Percentiles rank a stretch among this genome's conserved stretches.
Evolutionary conservation across 2,888 invertebrate genomes (phyloP).

Genomic region (Chymomyza amoena): DNA sequence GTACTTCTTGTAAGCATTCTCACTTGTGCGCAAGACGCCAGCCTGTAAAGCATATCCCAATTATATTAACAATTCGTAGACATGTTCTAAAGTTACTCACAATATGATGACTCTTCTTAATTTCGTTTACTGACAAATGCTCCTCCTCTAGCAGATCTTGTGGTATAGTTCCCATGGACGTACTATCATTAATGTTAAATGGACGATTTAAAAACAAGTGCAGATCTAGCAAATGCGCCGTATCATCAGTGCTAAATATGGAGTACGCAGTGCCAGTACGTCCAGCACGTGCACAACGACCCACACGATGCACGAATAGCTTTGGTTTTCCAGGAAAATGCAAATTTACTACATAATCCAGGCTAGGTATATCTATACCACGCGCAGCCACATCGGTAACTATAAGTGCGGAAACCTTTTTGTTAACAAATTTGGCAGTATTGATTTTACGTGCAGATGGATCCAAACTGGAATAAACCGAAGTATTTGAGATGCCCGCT

Average conservation of each 20-base stretch:
- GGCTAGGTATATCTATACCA: conserved; percentile 96
- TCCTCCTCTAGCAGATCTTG: conserved; percentile 90
- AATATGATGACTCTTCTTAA: conserved; percentile 88
- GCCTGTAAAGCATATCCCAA: conserved; percentile 77
- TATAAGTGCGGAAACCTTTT: conserved; percentile 89
- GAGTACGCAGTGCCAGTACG: conserved; percentile 94
- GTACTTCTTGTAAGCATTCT: conserved; percentile 95
- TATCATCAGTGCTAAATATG: conserved; percentile 92
- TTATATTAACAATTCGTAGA: not conserved
- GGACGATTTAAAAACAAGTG: conserved; percentile 94
- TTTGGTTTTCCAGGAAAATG: conserved; percentile 98
- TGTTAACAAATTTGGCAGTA: conserved; percentile 91
- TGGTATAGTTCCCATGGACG: conserved; percentile 86
- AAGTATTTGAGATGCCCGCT: conserved; percentile 90
- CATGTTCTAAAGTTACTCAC: conserved; percentile 78
- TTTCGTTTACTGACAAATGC: conserved; percentile 85
- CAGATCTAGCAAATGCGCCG: conserved; percentile 95
- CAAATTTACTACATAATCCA: conserved; percentile 97
- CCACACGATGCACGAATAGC: conserved; percentile 98
- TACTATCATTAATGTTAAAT: conserved; percentile 79
- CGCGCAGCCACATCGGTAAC: conserved; percentile 99
- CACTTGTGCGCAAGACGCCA: conserved; percentile 85
- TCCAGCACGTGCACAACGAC: conserved; percentile 97
- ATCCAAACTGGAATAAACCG: conserved; percentile 96
- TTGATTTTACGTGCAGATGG: conserved; percentile 96